Evolutionary conservation across 2,797 vertebrate genomes (phyloP), one percentile per base, ranked within the genome.

Genomic region (Anguilla marmorata): DNA sequence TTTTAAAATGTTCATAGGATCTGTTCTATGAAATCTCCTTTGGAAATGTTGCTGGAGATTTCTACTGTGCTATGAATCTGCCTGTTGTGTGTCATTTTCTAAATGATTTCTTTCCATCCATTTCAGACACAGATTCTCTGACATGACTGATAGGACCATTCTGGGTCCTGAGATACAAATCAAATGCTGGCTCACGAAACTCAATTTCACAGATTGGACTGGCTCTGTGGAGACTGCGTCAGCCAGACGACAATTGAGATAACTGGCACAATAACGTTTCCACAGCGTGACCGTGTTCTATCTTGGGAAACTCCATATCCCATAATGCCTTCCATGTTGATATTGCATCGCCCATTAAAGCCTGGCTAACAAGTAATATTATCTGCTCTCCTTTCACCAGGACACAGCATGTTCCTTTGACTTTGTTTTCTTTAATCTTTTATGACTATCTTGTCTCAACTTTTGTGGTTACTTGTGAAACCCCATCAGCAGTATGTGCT

Each of bases 121-220:
- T 16, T 79, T 41, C 74, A 79, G 69, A 74, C 74, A 79, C 74
- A 79, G 48, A 80, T 80, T 21, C 37, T 30, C 9, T n/a, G 12
- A 21, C 16, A 45, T 79, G 5, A 79, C 41, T n/a, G 21, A 80
- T 5, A 21, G 41, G 21, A 41, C 45, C 4, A 48, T 30, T 41
- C 37, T 48, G 41, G 37, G 37, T 6, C 41, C 19, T 50, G 83
- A 89, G 88, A 92, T 87, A 92, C 19, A 50, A 48, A 21, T 50
- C 19, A 48, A 80, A 80, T 45, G 84, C 0, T 58, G 84, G 87
- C 76, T 60, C 0, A 6, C 87, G 79, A 86, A 89, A 87, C 90
- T 92, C 89, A 88, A 88, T 90, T 89, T 88, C 84, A 83, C 72
- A 90, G 91, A 90, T 90, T 89, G 84, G 90, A 92, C 87, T 19